These are phyloP conservation scores for Oncorhynchus masou DNA, from an alignment of 2,113 vertebrate genomes.

Conservation along the genomic window DNA sequence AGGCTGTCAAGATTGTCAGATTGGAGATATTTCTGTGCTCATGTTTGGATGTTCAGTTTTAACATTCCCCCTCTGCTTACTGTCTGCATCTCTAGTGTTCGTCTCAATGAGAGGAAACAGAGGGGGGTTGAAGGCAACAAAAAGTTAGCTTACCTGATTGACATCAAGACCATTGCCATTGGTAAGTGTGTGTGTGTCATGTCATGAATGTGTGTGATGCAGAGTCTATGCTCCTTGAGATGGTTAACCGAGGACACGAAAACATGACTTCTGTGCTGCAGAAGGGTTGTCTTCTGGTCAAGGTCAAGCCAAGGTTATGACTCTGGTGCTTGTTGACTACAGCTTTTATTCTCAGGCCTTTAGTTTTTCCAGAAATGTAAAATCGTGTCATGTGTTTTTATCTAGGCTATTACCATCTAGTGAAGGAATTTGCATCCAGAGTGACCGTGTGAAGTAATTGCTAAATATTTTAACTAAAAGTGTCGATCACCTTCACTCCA, in stretches of 20 bases:
- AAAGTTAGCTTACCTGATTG: slow-evolving; percentile 91
- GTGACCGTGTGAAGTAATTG: background rate
- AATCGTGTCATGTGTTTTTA: background rate
- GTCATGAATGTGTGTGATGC: background rate
- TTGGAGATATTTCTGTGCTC: slow-evolving; percentile 25
- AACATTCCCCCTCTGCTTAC: slow-evolving; percentile 23
- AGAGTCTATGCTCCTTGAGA: background rate
- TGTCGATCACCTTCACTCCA: background rate
- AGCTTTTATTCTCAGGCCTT: too few relatives aligned
- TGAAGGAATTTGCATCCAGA: background rate
- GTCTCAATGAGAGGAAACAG: slow-evolving; percentile 89
- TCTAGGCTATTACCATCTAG: background rate
- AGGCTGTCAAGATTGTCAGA: slow-evolving; percentile 47
- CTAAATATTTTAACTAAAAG: background rate
- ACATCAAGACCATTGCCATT: slow-evolving; percentile 92
- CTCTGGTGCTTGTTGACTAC: background rate
- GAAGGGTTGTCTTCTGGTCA: background rate
- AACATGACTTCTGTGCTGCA: background rate
- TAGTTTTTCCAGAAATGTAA: background rate
- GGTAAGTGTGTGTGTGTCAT: slow-evolving; percentile 67
- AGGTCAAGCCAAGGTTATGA: background rate
- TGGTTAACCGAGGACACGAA: background rate
- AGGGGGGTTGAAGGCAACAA: slow-evolving; percentile 86
- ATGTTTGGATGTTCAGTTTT: slow-evolving; percentile 38
- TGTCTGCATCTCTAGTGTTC: slow-evolving; percentile 75